phyloP scores from a whole-genome alignment of 1,140 invertebrate species.

The Platorchestia sp. region DNA sequence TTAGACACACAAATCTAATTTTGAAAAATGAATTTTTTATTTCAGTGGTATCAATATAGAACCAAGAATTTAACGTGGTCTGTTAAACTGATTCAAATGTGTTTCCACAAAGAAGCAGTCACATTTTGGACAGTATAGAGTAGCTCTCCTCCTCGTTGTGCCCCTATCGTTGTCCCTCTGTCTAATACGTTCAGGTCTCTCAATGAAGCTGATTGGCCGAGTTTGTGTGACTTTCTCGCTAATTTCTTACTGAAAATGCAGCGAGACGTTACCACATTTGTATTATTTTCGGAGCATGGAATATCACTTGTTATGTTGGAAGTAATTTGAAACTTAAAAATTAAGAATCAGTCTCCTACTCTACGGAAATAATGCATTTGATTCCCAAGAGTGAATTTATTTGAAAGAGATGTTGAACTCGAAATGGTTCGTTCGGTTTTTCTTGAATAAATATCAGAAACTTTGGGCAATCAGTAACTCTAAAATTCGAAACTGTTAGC shows the following conservation, averaged over 20 bases:
- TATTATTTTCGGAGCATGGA: not conserved
- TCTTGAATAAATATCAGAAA: not conserved
- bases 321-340: no score
- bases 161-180: not conserved
- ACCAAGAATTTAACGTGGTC: not conserved
- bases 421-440: not conserved
- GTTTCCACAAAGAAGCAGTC: not conserved
- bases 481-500: no score
- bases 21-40: not conserved
- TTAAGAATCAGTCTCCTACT: not conserved
- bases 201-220: not conserved
- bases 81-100: not conserved
- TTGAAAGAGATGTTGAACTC: not conserved
- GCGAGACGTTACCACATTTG: no score
- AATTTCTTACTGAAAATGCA: not conserved
- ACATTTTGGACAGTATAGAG: not conserved
- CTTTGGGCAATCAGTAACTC: no score
- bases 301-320: not conserved
- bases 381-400: not conserved
- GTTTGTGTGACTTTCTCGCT: not conserved
- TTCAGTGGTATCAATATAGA: not conserved
- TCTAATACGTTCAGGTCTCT: not conserved
- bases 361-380: not conserved
- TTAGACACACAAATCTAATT: not conserved
- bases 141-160: not conserved